Evolutionary conservation across 1,140 invertebrate species (phyloP).

Genomic region (Chrysoperla carnea): DNA sequence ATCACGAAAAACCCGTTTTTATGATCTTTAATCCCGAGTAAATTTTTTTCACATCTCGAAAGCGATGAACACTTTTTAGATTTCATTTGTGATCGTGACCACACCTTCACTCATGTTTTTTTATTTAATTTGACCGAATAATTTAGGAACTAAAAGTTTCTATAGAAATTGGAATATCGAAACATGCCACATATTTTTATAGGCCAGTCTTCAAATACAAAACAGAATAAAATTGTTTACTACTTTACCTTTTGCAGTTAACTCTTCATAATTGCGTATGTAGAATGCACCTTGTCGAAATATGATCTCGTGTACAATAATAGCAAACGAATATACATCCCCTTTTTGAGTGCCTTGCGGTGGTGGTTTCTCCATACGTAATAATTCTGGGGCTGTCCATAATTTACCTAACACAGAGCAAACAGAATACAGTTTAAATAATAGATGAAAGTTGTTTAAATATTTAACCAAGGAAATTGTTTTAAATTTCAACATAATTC

Average conservation of each 20-base stretch:
- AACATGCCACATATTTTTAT: no score
- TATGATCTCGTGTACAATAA: conserved; percentile 86
- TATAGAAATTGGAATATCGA: no score
- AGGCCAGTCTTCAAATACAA: no score
- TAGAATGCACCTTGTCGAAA: conserved; percentile 76
- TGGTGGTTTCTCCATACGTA: conserved; percentile 48
- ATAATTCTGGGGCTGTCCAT: conserved; percentile 86
- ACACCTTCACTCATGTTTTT: no score
- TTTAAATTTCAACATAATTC: background rate
- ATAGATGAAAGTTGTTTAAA: conserved; percentile 1
- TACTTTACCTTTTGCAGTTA: conserved; percentile 50
- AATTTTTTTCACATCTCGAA: no score
- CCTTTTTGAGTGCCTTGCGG: conserved; percentile 73
- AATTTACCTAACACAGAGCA: conserved; percentile 62
- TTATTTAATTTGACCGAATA: no score
- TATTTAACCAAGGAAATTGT: background rate
- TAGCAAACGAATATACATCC: conserved; percentile 89
- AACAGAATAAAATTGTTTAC: no score
- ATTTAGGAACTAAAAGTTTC: no score
- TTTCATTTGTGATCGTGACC: no score
- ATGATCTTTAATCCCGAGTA: no score
- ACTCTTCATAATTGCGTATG: conserved; percentile 39
- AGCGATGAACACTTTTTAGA: no score
- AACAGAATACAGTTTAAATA: conserved; percentile 10
- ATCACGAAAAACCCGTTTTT: no score